Conservation (phyloP, 2,797 vertebrate genomes). For the Chrosomus eos region DNA sequence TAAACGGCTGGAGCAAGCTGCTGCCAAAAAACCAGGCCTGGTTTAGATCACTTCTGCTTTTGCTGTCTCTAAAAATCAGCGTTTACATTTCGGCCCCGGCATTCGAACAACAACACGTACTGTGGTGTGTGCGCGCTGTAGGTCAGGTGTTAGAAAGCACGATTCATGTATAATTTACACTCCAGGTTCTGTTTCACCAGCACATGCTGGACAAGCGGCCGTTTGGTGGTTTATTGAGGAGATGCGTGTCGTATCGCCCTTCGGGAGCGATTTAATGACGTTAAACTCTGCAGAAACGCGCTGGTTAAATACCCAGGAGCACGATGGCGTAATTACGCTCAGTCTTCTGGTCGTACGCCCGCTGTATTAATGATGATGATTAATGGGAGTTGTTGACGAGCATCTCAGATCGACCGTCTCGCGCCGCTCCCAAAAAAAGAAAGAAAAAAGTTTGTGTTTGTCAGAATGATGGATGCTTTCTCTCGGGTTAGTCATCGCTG, state of each 20-base stretch:
- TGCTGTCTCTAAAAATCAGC: conserved; percentile 21
- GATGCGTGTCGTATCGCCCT: conserved; percentile 28
- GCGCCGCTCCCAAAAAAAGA: neutral
- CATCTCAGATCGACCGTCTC: neutral
- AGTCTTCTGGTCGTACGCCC: neutral
- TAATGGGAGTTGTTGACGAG: conserved; percentile 23
- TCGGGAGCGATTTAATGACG: conserved; percentile 20
- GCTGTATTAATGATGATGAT: conserved; percentile 43
- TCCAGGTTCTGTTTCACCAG: neutral
- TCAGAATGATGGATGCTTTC: conserved; percentile 63
- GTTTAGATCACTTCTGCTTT: conserved; percentile 30
- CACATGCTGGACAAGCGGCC: neutral
- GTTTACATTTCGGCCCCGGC: conserved; percentile 17
- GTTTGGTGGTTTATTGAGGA: conserved; percentile 11
- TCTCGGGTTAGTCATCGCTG: conserved; percentile 75
- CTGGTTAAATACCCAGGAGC: conserved; percentile 39
- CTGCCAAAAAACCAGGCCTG: conserved; percentile 39
- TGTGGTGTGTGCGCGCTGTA: neutral
- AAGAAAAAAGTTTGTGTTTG: conserved; percentile 54
- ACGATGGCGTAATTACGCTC: conserved; percentile 18
- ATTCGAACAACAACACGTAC: neutral
- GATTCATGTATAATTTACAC: neutral
- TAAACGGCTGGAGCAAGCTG: neutral
- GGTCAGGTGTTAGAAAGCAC: neutral
- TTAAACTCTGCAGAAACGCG: conserved; percentile 15